Evolutionary conservation across 2,113 vertebrate species (phyloP).

Genomic region (Theropithecus gelada): DNA sequence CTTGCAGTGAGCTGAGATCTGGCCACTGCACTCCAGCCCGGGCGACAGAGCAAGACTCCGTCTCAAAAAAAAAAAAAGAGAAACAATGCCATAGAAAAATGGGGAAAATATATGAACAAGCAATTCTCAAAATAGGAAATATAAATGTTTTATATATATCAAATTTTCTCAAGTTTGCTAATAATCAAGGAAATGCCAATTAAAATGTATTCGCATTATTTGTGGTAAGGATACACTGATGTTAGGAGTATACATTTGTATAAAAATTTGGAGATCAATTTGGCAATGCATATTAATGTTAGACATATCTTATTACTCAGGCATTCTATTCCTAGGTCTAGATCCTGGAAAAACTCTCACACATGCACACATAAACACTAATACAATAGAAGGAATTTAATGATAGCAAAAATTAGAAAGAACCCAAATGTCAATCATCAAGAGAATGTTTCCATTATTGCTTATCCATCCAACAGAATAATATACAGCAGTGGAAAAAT

Average conservation of each 20-base stretch:
- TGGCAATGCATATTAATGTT: neutral
- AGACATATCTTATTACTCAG: neutral
- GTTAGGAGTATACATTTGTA: neutral
- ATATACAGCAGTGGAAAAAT: neutral
- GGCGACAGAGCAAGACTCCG: no score
- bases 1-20: no score
- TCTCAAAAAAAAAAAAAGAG: no score
- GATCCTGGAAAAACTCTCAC: neutral
- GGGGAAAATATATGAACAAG: neutral
- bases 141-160: neutral
- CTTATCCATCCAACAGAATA: neutral
- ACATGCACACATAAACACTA: neutral
- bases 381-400: neutral
- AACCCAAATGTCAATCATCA: neutral
- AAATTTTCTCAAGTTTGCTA: neutral
- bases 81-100: neutral
- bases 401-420: neutral
- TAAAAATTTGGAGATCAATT: neutral
- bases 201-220: neutral
- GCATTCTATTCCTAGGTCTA: neutral
- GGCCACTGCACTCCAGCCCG: no score
- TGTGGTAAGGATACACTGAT: neutral
- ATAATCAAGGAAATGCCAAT: slow-evolving; percentile 4
- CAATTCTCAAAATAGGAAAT: neutral
- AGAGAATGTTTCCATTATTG: neutral